phyloP scores from a whole-genome alignment of 2,888 invertebrate genomes.

The Griposia aprilina region DNA sequence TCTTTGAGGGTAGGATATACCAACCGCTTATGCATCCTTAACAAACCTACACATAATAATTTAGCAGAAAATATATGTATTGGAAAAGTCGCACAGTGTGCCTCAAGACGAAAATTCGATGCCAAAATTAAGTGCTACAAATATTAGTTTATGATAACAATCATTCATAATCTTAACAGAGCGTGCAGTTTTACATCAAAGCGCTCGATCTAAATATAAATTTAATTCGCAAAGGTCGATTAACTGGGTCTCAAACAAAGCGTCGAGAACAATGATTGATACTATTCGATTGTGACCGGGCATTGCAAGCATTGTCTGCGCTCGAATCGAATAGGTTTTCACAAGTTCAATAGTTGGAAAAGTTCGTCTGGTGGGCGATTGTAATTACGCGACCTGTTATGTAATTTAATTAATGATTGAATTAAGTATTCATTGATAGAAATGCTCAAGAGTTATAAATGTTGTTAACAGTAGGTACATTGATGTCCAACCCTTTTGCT shows the following conservation, averaged over 20 bases:
- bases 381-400: slow-evolving; percentile 58
- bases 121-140: slow-evolving; percentile 1
- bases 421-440: slow-evolving; percentile 39
- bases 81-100: background rate
- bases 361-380: slow-evolving; percentile 43
- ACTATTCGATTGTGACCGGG: slow-evolving; percentile 56
- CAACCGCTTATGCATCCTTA: background rate
- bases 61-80: background rate
- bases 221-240: slow-evolving; percentile 58
- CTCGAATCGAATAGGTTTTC: slow-evolving; percentile 63
- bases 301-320: slow-evolving; percentile 49
- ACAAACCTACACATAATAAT: background rate
- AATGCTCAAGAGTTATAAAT: background rate
- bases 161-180: slow-evolving; percentile 8
- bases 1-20: background rate
- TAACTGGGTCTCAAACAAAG: slow-evolving; percentile 59
- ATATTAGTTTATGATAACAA: background rate
- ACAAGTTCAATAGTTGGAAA: slow-evolving; percentile 57
- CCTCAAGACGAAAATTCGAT: background rate
- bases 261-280: slow-evolving; percentile 57
- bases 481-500: background rate
- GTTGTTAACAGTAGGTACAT: background rate
- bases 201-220: slow-evolving; percentile 48
- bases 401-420: slow-evolving; percentile 42
- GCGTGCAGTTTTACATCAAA: slow-evolving; percentile 33